phyloP scores from a whole-genome alignment of 1,140 invertebrate species.

The Zaprionus ornatus region DNA sequence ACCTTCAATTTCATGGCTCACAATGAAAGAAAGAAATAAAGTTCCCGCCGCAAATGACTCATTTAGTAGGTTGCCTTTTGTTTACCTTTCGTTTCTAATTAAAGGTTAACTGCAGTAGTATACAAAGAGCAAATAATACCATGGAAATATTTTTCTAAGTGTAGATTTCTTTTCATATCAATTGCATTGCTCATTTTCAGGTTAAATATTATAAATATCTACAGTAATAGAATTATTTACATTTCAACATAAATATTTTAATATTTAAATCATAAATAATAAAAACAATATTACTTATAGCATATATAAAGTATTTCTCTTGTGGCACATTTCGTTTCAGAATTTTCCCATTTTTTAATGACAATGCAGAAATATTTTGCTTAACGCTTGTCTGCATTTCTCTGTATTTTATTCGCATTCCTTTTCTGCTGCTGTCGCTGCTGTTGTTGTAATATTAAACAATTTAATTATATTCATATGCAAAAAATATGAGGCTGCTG shows the following conservation, averaged over 20 bases:
- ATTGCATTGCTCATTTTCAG: neutral
- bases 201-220: too few species aligned
- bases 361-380: conserved; percentile 46
- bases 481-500: conserved; percentile 53
- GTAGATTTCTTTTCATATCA: too few species aligned
- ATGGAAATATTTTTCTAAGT: too few species aligned
- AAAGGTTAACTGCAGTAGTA: conserved; percentile 4
- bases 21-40: neutral
- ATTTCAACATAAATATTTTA: too few species aligned
- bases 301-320: neutral
- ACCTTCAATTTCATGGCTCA: conserved; percentile 27
- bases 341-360: conserved; percentile 28
- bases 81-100: conserved; percentile 17
- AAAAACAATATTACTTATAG: neutral
- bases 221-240: too few species aligned
- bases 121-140: neutral
- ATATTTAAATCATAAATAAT: neutral
- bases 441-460: conserved; percentile 59
- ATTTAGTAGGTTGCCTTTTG: conserved; percentile 16
- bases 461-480: conserved; percentile 70
- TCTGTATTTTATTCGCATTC: conserved; percentile 1
- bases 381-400: conserved; percentile 44
- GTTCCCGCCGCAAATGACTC: conserved; percentile 27
- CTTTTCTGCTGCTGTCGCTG: conserved; percentile 1
- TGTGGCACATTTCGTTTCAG: neutral